These are phyloP conservation scores for Allophyes oxyacanthae DNA, from an alignment of 2,888 invertebrate genomes.

Conservation along the genomic window DNA sequence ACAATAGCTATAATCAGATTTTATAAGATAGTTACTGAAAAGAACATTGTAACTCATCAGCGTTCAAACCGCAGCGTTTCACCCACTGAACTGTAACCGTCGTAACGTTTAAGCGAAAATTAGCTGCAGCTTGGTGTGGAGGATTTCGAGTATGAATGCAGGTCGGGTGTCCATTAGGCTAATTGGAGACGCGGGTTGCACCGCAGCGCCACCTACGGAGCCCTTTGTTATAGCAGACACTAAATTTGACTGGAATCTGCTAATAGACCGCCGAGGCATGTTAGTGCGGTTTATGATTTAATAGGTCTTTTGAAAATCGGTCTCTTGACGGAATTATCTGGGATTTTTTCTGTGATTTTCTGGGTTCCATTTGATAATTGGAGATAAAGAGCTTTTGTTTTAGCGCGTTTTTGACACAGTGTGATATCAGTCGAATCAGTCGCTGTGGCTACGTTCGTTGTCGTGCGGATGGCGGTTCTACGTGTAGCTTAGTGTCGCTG, in stretches of 20 bases:
- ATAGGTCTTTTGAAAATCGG: slow-evolving; percentile 6
- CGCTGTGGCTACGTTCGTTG: too few relatives aligned
- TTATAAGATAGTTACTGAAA: neutral
- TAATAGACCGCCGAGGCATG: slow-evolving; percentile 45
- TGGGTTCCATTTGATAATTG: too few relatives aligned
- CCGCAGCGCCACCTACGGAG: slow-evolving; percentile 68
- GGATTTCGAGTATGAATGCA: slow-evolving; percentile 87
- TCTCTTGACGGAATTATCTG: neutral
- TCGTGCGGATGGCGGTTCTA: too few relatives aligned
- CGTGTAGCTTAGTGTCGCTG: too few relatives aligned
- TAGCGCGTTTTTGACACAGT: too few relatives aligned
- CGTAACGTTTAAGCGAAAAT: slow-evolving; percentile 83
- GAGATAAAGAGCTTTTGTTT: too few relatives aligned
- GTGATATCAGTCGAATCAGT: too few relatives aligned
- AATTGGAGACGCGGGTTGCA: slow-evolving; percentile 81
- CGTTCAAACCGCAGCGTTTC: slow-evolving; percentile 43
- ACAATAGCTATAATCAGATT: too few relatives aligned
- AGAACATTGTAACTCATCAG: neutral
- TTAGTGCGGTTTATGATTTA: slow-evolving; percentile 39
- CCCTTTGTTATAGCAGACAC: slow-evolving; percentile 73
- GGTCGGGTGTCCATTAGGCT: slow-evolving; percentile 89
- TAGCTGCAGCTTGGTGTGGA: slow-evolving; percentile 87
- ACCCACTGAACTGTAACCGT: slow-evolving; percentile 63
- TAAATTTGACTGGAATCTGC: slow-evolving; percentile 59
- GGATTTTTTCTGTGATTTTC: neutral